Base-by-base conservation (phyloP, 2,113 vertebrate species). In the Etheostoma spectabile region DNA sequence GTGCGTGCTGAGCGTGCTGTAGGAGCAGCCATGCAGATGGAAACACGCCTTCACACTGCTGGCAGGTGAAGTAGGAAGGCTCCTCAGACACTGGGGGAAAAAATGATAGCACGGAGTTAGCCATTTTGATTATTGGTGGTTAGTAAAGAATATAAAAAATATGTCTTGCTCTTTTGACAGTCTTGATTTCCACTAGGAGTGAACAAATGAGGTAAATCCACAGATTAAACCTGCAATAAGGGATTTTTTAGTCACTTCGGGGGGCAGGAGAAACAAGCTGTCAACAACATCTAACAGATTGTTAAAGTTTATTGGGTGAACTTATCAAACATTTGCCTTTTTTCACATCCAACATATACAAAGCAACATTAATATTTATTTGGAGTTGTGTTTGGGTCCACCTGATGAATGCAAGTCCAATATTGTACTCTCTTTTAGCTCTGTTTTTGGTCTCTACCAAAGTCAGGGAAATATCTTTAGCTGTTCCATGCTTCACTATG, bases 1-100 rank as follows among this genome's bases (percentile, higher is more conserved):
- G 96, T 2, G 49, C 78, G 88, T 95, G 91, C 84, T 96, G 96
- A 30, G 95, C 95, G 11, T 96, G 96, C 73, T 95, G 93, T 6
- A 96, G 74, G 68, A 96, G 93, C 15, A 64, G 72, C 95, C 96
- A 96, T 0, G 96, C 94, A 1, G 93, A 95, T 24, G 86, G 84
- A 61, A 95, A 93, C 61, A 95, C 60, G 0, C 69, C 77, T 30
- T 95, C 93, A 85, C 96, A 96, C 84, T 94, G 93, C 90, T 94
- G 95, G 91, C 96, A 96, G 92, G 92, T 93, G 64, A 95, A 95
- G 51, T 87, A 94, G 13, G 80, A 85, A 4, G 95, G 95, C 79
- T 96, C 95, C 68, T 89, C 91, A 5, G 51, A 24, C 24, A 38
- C 92, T 92, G 89, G 22, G 77, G 86, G 35, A 87, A 35, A 91